A percentile compares a stretch with the other conserved stretches of the same genome.
Evolutionary conservation across 2,113 vertebrate species (phyloP).

Genomic region (Upupa epops): DNA sequence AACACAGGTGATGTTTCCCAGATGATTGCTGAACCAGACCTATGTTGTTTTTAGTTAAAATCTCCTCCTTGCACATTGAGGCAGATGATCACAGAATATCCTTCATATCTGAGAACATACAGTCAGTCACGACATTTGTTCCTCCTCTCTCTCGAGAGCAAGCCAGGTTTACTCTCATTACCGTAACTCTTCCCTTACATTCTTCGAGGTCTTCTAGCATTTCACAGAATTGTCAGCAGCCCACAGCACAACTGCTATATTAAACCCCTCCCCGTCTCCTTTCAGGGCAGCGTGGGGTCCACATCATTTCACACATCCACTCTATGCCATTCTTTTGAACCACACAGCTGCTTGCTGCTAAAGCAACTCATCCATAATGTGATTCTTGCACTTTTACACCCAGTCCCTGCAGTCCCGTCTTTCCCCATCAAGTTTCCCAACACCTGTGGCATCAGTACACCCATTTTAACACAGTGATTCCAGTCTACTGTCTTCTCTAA

Average conservation of each 20-base stretch:
- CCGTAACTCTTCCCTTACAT: background rate
- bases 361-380: background rate
- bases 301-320: background rate
- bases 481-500: background rate
- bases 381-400: background rate
- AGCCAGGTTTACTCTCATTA: background rate
- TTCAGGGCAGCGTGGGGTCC: background rate
- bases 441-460: background rate
- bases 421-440: background rate
- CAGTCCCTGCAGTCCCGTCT: background rate
- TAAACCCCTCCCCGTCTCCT: background rate
- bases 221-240: background rate
- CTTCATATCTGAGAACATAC: background rate
- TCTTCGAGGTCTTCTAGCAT: background rate
- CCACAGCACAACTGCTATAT: background rate
- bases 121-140: background rate
- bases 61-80: background rate
- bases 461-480: background rate
- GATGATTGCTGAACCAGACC: background rate
- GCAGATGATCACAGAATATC: background rate
- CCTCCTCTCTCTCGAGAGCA: background rate
- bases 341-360: background rate
- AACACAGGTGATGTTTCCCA: background rate
- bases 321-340: background rate
- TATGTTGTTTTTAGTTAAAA: background rate